Evolutionary conservation across 2,113 vertebrate genomes (phyloP), one percentile per base, ranked within the genome.

Genomic region (Anarrhichthys ocellatus): DNA sequence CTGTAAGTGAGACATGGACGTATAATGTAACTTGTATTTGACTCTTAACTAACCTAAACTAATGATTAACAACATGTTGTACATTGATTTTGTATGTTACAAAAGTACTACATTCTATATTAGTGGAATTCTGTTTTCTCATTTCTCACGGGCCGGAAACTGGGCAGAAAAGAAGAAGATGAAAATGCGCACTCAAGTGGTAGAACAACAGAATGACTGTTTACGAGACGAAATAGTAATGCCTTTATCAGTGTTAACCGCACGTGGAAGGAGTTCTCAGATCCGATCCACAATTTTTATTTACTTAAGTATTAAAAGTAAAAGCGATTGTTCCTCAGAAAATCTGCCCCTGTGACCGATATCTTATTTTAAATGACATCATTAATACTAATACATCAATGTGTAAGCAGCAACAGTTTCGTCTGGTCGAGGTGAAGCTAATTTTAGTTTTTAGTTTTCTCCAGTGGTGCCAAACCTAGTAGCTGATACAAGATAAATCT

Each of bases 181-280:
- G 10, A 22, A 54, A 7, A 52, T 52, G 48, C 42, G 5, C 75
- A 2, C 82, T 36, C 59, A 0, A n/a, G 78, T 74, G 82, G 70
- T 46, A 22, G 4, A 69, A 46, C 13, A 63, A 36, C 44, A 50
- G 44, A 83, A 62, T 34, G 1, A 52, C 2, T 32, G 20, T 17
- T 48, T 46, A 69, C 20, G 13, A 24, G 18, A 46, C 18, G 13
- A 67, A 24, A 14, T 2, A 61, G 9, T 24, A 14, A 77, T 71
- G 44, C 14, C 22, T 69, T 61, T 5, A 4, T 58, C 20, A 73
- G 38, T 27, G 5, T 46, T 34, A 32, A 34, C 8, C 13, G 59
- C 27, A 54, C 6, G 68, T 24, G 4, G 50, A 69, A 48, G 6
- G 27, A 27, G 10, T 27, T 27, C 4, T 63, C 22, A 10, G 56